Base-by-base conservation (phyloP, 2,888 invertebrate genomes). In the Andrena bicolor region DNA sequence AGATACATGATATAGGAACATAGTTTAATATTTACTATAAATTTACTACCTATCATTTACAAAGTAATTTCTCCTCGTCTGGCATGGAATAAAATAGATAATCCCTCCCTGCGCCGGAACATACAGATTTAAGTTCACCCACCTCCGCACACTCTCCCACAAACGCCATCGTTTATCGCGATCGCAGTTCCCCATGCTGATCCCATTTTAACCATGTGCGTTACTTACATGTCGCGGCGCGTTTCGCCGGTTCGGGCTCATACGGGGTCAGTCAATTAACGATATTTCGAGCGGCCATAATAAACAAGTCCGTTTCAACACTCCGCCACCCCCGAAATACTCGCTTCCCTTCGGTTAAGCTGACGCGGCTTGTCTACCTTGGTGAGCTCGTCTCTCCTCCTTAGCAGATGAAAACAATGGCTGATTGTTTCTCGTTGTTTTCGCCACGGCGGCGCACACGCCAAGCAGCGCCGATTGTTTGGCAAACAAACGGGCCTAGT, bases 401-500 rank as follows among this genome's bases (percentile, higher is more conserved):
- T 53, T 56, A 58, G 35, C 68, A 58, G 30, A 1, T 10, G 61
- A 58, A 75, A 78, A 80, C 84, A 86, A 85, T 76, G 61, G 79
- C 13, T 78, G 81, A 86, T 88, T 86, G 83, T 85, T 81, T 70
- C 76, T 66, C 63, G 63, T 86, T 84, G 81, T 83, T 83, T 79
- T 82, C 81, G 75, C 63, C 75, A 69, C 69, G 65, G 71, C 72
- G 63, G 71, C 72, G 63, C 60, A 65, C 71, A 30, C 56, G 60
- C 60, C 49, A 53, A 49, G 49, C 48, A 13, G 56, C 10, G 64
- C 32, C 81, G 84, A 90, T 89, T 90, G 89, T 91, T 90, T 90
- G 90, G 72, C 87, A 91, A 91, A 91, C 90, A 90, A 90, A 88
- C 83, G 84, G n/a, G 69, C 35, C 64, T 68, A 73, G 73, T 70